Evolutionary conservation across 1,140 invertebrate species (phyloP).

Genomic region (Hylaeus volcanicus): DNA sequence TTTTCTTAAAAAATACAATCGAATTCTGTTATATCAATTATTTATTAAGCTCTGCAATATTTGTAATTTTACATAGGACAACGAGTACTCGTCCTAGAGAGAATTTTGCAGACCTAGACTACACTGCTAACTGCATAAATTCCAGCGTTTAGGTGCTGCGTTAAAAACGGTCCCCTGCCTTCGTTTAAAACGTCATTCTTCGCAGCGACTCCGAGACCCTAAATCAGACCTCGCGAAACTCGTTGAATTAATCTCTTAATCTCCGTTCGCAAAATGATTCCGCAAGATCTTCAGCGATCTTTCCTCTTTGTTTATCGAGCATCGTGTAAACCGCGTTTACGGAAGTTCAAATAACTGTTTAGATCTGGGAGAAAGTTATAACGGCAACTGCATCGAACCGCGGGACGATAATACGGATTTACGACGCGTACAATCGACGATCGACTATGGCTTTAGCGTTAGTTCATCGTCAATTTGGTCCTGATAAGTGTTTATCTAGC

Average conservation of each 20-base stretch:
- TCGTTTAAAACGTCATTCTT: neutral
- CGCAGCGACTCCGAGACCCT: neutral
- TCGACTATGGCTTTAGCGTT: slow-evolving; percentile 28
- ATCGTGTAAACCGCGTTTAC: slow-evolving; percentile 9
- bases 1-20: too few species aligned
- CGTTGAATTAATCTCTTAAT: slow-evolving; percentile 10
- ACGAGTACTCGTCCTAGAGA: too few species aligned
- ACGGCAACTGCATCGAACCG: neutral
- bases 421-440: neutral
- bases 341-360: slow-evolving; percentile 24
- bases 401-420: slow-evolving; percentile 47
- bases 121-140: neutral
- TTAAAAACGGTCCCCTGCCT: neutral
- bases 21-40: too few species aligned
- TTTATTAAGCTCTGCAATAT: too few species aligned
- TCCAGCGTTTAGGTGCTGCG: neutral
- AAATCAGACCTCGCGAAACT: neutral
- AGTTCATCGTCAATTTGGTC: slow-evolving; percentile 31
- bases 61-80: too few species aligned
- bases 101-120: too few species aligned
- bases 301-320: neutral
- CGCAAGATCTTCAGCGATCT: neutral
- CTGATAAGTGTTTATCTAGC: slow-evolving; percentile 37
- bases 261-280: slow-evolving; percentile 3
- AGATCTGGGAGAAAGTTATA: slow-evolving; percentile 30